Evolutionary conservation across 2,888 invertebrate species (phyloP), one percentile per base, ranked within the genome.

Genomic region (Pachymerium ferrugineum): DNA sequence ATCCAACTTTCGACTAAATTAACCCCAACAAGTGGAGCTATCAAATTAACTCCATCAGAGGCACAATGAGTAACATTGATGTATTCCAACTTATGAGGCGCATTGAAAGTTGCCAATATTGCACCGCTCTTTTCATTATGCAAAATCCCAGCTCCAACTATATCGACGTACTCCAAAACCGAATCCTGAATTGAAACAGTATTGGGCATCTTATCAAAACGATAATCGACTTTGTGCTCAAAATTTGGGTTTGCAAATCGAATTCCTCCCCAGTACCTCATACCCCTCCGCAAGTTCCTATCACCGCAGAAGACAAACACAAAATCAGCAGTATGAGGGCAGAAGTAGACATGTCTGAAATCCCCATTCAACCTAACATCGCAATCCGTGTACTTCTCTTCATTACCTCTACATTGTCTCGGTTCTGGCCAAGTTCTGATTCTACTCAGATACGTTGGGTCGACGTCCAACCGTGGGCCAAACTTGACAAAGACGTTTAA

Each of bases 401-500:
- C 86, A 47, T 81, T 80, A 0, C 85, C 85, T 31, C 80, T 79
- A 79, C 87, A 87, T 78, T 88, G 94, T 69, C 95, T 83, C 0
- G 96, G 96, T 81, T 97, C 96, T 0, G 96, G 93, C 94, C 96
- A 97, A 0, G 93, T 93, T 89, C 94, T 93, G 78, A 97, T 90
- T 75, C 93, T 86, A 0, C 92, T 89, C 74, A 94, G 83, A 0
- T 94, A 91, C 79, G 93, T 93, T 70, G 92, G 92, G 82, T 95
- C 94, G 79, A 91, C 92, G 81, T 96, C 94, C 77, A 93, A 90
- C 77, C 96, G 85, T 3, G 89, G 87, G 78, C 92, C 95, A 78
- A 91, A 89, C 31, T 92, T 90, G 77, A 97, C 92, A 81, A 91
- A 93, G 0, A 93, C 90, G 81, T 96, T 95, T 30, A 95, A 86